Percentiles rank a stretch among this genome's conserved stretches.
Evolutionary conservation across 2,888 invertebrate genomes (phyloP).

Genomic region (Chalcosyrphus nemorum): DNA sequence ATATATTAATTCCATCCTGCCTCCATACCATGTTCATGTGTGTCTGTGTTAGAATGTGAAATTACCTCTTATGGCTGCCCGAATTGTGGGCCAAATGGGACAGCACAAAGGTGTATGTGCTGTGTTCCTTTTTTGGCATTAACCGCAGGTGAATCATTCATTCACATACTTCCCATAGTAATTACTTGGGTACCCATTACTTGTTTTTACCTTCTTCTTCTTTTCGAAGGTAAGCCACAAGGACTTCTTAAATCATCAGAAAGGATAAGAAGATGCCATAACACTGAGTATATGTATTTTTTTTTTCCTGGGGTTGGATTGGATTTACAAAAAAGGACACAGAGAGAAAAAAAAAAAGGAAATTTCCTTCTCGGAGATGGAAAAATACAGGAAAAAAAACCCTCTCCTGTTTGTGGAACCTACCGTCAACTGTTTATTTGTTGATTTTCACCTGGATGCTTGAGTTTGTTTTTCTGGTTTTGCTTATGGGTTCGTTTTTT

Average conservation of each 20-base stretch:
- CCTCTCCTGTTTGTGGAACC: not conserved
- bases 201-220: not conserved
- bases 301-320: not conserved
- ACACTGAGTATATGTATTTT: not conserved
- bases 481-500: not conserved
- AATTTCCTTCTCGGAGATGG: not conserved
- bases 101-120: not conserved
- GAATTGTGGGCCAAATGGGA: not conserved
- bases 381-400: not conserved
- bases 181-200: not conserved
- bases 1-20: constrained; percentile 1
- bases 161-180: constrained; percentile 8
- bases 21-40: not conserved
- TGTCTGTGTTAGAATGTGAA: not conserved
- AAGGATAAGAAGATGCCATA: constrained; percentile 15
- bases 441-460: not conserved
- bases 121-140: not conserved
- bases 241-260: constrained; percentile 28
- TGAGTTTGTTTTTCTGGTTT: not conserved
- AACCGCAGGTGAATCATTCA: constrained; percentile 18
- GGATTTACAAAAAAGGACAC: not conserved
- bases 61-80: not conserved
- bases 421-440: not conserved
- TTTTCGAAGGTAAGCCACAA: not conserved
- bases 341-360: not conserved